Evolutionary conservation across 2,888 invertebrate genomes (phyloP).

Genomic region (Melangyna quadrimaculata): DNA sequence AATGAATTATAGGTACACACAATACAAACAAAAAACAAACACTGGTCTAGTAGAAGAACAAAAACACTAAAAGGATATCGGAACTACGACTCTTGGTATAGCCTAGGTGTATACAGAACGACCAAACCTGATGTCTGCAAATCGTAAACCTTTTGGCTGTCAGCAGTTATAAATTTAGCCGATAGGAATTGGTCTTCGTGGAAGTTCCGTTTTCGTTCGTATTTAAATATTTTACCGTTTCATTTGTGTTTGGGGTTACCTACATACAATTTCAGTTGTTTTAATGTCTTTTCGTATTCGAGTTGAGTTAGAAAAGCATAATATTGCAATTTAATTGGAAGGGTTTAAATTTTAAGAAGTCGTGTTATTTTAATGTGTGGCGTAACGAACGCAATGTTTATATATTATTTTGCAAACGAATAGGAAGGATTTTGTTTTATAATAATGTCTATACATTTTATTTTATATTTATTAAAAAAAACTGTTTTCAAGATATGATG

Average conservation of each 20-base stretch:
- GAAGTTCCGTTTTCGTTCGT: slow-evolving; percentile 56
- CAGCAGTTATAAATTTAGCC: slow-evolving; percentile 68
- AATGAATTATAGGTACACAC: slow-evolving; percentile 27
- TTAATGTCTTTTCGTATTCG: slow-evolving; percentile 6
- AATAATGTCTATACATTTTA: no score
- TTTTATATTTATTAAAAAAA: no score
- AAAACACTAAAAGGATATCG: slow-evolving; percentile 28
- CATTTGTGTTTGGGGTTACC: slow-evolving; percentile 22
- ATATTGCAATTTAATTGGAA: not conserved
- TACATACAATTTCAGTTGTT: slow-evolving; percentile 19
- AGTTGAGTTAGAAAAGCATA: not conserved
- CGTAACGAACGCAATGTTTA: not conserved
- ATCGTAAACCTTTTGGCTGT: slow-evolving; percentile 65
- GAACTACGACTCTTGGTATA: slow-evolving; percentile 40
- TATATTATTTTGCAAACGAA: no score
- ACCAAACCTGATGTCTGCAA: slow-evolving; percentile 41
- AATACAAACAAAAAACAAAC: not conserved
- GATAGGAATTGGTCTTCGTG: slow-evolving; percentile 62
- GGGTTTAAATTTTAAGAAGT: not conserved
- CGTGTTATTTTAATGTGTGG: not conserved
- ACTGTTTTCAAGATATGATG: no score
- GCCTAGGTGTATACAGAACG: not conserved
- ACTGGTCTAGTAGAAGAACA: not conserved
- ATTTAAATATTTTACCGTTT: slow-evolving; percentile 58
- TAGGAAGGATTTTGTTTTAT: no score